These are phyloP conservation scores for Ptiloglossa arizonensis DNA, from an alignment of 1,140 invertebrate genomes.

Conservation along the genomic window DNA sequence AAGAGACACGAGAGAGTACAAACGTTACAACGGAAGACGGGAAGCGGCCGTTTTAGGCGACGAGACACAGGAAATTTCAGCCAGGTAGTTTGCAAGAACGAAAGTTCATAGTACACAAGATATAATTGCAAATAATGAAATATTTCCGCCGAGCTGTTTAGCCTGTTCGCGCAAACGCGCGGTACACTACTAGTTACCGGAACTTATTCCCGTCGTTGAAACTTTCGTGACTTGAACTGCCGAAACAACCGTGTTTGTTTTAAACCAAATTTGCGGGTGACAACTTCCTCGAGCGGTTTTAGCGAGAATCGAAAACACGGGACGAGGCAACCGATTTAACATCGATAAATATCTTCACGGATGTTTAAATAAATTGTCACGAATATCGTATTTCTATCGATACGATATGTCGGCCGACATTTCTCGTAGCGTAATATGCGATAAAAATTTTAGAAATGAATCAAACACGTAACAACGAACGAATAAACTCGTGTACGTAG, in stretches of 20 bases:
- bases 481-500: too few relatives aligned
- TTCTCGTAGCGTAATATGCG: too few relatives aligned
- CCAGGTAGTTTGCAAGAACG: background rate
- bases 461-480: too few relatives aligned
- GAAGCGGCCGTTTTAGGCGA: background rate
- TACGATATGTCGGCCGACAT: too few relatives aligned
- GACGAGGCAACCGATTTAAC: constrained; percentile 1
- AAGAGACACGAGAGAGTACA: background rate
- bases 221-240: constrained; percentile 38
- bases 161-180: background rate
- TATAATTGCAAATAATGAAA: constrained; percentile 52
- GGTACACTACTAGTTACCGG: background rate
- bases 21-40: background rate
- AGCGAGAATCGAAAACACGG: constrained; percentile 13
- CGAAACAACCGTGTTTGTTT: constrained; percentile 21
- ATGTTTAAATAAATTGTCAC: too few relatives aligned
- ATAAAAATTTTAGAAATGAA: too few relatives aligned
- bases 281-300: constrained; percentile 16
- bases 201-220: constrained; percentile 36
- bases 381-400: too few relatives aligned
- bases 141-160: constrained; percentile 13
- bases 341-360: too few relatives aligned
- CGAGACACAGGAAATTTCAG: constrained; percentile 23
- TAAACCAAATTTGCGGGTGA: constrained; percentile 10
- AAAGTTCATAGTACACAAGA: constrained; percentile 26